A percentile compares a stretch with the other conserved stretches of the same genome.
Conservation (phyloP, 2,888 invertebrate species). For the Nysson spinosus region DNA sequence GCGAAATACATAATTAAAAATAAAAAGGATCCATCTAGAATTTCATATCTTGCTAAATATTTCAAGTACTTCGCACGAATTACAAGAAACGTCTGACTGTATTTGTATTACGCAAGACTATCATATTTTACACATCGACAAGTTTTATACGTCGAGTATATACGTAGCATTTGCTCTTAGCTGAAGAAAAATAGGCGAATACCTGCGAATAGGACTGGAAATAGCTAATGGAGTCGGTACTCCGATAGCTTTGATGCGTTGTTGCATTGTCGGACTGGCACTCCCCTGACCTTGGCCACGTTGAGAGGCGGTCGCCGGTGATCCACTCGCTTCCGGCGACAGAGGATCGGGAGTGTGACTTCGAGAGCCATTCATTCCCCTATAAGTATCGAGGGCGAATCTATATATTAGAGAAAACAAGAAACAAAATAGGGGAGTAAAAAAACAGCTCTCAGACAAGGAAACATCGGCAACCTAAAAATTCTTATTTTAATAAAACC, state of each 20-base stretch:
- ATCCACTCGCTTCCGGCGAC: constrained; percentile 80
- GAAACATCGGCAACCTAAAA: no score
- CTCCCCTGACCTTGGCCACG: constrained; percentile 78
- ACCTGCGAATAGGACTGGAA: constrained; percentile 93
- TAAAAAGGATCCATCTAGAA: constrained; percentile 18
- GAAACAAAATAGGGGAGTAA: no score
- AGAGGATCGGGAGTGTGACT: constrained; percentile 82
- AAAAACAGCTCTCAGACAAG: no score
- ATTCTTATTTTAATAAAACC: no score
- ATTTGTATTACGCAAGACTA: no score
- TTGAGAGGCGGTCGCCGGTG: constrained; percentile 69
- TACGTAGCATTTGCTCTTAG: not conserved
- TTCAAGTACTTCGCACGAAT: constrained; percentile 12
- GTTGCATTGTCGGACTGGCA: constrained; percentile 92
- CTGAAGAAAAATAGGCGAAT: constrained; percentile 56
- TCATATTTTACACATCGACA: constrained; percentile 17
- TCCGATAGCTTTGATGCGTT: constrained; percentile 91
- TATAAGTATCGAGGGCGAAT: constrained; percentile 60
- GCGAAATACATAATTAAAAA: constrained; percentile 30
- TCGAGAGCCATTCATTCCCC: constrained; percentile 83
- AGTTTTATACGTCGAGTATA: constrained; percentile 3
- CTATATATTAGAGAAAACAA: no score
- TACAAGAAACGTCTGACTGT: no score
- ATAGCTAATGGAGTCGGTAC: constrained; percentile 93
- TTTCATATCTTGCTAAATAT: constrained; percentile 35